Base-by-base conservation (phyloP, 2,888 invertebrate species). In the Dusona sp. region DNA sequence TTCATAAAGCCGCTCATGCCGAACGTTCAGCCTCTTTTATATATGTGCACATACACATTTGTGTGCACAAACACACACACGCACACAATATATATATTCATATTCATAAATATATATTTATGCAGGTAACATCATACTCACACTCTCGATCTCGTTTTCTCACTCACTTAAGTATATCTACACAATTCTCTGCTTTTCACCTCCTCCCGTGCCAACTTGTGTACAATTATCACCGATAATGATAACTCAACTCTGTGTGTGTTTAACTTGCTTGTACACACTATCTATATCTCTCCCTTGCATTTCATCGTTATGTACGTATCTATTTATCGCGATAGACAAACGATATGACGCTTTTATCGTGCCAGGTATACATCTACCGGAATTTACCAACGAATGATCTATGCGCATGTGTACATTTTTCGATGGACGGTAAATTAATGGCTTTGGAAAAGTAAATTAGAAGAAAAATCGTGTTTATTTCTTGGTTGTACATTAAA, bases 1-100 rank as follows among this genome's bases (percentile, higher is more conserved):
- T 93, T 93, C 92, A 93, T 93, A 92, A 93, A 90, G 90, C 89
- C 86, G 74, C 84, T 87, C 86, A 88, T 88, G 87, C 86, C 86
- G 83, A 88, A 87, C 87, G 82, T 79, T 81, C 81, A 72, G 72
- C 70, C 83, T 83, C 80, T 75, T 80, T 64, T 51, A 68, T 77
- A 65, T 51, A 73, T 65, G 29, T 61, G 36, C 51, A 8, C 57
- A 16, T 19, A 25, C 57, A 33, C 45, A 8, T 72, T 45, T 74
- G 29, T 61, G 48, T 36, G 36, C 64, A 25, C 48, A 38, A 3
- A 25, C 36, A 54, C 38, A 38, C 38, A 25, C 36, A 54, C 38
- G 29, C 38, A 29, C 42, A 33, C 33, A 13, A 3, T 38, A n/a
- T 16, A 42, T 22, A 64, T 61, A 36, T 72, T 25, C 36, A 45